Percentiles rank a stretch among this genome's conserved stretches.
phyloP scores from a whole-genome alignment of 2,888 invertebrate genomes.

The Ceraclea dissimilis region DNA sequence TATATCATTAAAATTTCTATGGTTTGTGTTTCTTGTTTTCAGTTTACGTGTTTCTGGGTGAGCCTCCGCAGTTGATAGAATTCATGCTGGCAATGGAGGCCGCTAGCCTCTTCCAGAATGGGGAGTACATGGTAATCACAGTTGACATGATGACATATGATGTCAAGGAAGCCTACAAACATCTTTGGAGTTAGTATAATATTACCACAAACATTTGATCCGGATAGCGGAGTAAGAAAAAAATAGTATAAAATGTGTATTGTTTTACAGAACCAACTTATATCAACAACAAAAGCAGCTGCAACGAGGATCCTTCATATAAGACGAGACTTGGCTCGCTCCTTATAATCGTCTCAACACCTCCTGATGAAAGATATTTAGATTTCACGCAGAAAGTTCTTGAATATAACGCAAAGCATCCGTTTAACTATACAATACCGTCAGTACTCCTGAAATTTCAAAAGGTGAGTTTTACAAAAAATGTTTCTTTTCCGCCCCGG shows the following conservation, averaged over 20 bases:
- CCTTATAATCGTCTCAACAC: constrained; percentile 82
- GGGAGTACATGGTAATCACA: constrained; percentile 92
- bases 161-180: constrained; percentile 64
- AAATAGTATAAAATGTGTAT: background rate
- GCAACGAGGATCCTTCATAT: constrained; percentile 56
- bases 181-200: constrained; percentile 67
- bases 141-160: constrained; percentile 89
- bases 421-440: constrained; percentile 72
- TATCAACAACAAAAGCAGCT: constrained; percentile 49
- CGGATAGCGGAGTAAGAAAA: too few species aligned
- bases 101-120: constrained; percentile 76
- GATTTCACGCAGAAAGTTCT: constrained; percentile 75
- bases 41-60: constrained; percentile 94
- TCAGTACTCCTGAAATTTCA: constrained; percentile 31
- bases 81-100: constrained; percentile 91
- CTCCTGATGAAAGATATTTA: constrained; percentile 65
- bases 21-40: constrained; percentile 37
- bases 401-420: constrained; percentile 66
- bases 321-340: constrained; percentile 70
- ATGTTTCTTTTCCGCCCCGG: background rate
- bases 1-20: too few species aligned
- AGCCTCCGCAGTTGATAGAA: constrained; percentile 75
- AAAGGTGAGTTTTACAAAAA: constrained; percentile 8
- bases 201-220: background rate
- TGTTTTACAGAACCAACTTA: constrained; percentile 44